Percentiles rank a stretch among this genome's conserved stretches.
phyloP scores from a whole-genome alignment of 2,888 invertebrate species.

The Neoscelio sp. region DNA sequence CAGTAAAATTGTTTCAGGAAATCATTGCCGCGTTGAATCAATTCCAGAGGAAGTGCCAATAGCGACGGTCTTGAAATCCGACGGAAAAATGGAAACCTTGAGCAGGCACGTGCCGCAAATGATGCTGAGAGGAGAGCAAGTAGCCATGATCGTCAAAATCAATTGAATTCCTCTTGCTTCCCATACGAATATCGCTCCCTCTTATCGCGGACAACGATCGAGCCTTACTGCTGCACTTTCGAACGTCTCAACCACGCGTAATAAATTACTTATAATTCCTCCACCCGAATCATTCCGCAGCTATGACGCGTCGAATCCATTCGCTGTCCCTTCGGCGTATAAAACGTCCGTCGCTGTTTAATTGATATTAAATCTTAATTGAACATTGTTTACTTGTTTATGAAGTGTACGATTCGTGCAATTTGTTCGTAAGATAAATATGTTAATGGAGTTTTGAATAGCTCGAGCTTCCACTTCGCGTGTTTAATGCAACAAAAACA shows the following conservation, averaged over 20 bases:
- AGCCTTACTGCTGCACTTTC: slow-evolving; percentile 47
- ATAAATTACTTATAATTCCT: slow-evolving; percentile 46
- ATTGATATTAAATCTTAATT: slow-evolving; percentile 45
- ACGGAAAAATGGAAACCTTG: slow-evolving; percentile 87
- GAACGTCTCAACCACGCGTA: slow-evolving; percentile 31
- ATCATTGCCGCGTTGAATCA: slow-evolving; percentile 76
- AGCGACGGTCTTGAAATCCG: slow-evolving; percentile 85
- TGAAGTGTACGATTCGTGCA: slow-evolving; percentile 45
- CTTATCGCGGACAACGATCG: slow-evolving; percentile 39
- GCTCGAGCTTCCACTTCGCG: slow-evolving; percentile 47
- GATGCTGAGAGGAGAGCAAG: slow-evolving; percentile 91
- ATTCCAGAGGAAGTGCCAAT: slow-evolving; percentile 84
- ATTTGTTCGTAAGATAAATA: slow-evolving; percentile 49
- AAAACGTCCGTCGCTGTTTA: slow-evolving; percentile 27
- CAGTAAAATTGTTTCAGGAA: slow-evolving; percentile 35
- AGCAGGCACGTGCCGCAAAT: slow-evolving; percentile 88
- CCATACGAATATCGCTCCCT: slow-evolving; percentile 16
- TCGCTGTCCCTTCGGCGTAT: slow-evolving; percentile 10
- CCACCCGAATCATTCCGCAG: not conserved
- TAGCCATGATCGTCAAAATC: slow-evolving; percentile 85
- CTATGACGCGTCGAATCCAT: slow-evolving; percentile 6
- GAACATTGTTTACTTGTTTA: slow-evolving; percentile 46
- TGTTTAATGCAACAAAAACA: slow-evolving; percentile 47
- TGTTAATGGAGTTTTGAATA: slow-evolving; percentile 40
- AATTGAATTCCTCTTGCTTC: slow-evolving; percentile 68